Base-by-base conservation (phyloP, 1,140 invertebrate species). In the Aphis gossypii region DNA sequence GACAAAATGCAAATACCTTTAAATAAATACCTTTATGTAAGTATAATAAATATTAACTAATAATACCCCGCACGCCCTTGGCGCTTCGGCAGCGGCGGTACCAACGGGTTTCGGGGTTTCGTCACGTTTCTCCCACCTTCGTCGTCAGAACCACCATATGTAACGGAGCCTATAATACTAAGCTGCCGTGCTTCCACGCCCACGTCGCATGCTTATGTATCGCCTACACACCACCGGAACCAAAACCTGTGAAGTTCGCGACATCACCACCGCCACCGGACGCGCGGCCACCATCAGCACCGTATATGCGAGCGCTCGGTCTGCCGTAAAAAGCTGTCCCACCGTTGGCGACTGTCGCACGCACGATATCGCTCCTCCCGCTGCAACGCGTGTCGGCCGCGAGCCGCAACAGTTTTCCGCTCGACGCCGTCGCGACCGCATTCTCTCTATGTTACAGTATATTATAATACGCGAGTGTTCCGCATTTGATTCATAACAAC, bases 211-310 rank as follows among this genome's bases (percentile, higher is more conserved):
- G 5, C 35, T 51, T 11, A 41, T 41, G 35, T 56, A 5, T 54
- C 38, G 87, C 87, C 87, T 23, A 89, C 87, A 35, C 87, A 35
- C 87, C 87, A 35, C 87, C 48, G 87, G 87, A 56, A 56, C 51
- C 51, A 8, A 51, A 51, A 88, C 21, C 48, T 35, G 87, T 46
- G 87, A 89, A 89, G 48, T 18, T 88, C 46, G 14, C 86, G 87
- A 18, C n/a, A 25, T 20, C 87, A 89, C 41, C 84, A 44, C 25
- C 41, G 41, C 21, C 38, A 46, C 41, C n/a, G 46, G 46, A 46
- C 9, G 46, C 46, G 46, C 46, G 23, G 8, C 41, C 9, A 51
- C 87, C 30, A 8, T 51, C 86, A 20, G 30, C n/a, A 51, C 44
- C 20, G 30, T n/a, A 48, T 48, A 48, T n/a, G 86, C n/a, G 38